These are phyloP conservation scores for Caenorhabditis angaria DNA, from an alignment of 2,888 invertebrate species.

Conservation along the genomic window DNA sequence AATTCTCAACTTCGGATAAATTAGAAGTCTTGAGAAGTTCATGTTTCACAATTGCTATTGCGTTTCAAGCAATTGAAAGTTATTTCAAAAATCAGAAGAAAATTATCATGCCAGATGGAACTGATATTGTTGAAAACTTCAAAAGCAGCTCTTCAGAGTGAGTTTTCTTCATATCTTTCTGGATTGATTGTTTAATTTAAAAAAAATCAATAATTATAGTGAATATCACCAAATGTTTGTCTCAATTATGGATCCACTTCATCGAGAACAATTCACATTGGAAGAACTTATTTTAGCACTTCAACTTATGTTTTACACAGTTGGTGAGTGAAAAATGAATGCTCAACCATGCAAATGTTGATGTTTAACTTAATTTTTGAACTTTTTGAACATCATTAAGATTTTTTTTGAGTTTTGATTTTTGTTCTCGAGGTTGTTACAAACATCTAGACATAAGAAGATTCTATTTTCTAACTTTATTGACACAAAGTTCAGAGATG, in stretches of 20 bases:
- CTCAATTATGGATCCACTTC: conserved; percentile 29
- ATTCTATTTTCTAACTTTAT: no score
- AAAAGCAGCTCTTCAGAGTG: no score
- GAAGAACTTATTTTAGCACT: conserved; percentile 31
- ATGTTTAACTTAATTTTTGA: no score
- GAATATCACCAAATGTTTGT: conserved; percentile 36
- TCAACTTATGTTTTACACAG: conserved; percentile 31
- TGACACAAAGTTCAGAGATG: no score
- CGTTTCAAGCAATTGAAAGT: conserved; percentile 39
- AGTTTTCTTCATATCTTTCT: conserved; percentile 17
- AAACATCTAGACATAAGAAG: no score
- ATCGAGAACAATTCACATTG: conserved; percentile 33
- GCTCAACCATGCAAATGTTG: no score
- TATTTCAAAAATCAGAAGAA: conserved; percentile 20
- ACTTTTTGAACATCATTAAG: no score
- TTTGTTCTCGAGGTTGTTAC: no score
- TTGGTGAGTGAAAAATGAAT: no score
- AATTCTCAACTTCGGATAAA: conserved; percentile 26
- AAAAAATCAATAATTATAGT: conserved; percentile 2
- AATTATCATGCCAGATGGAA: conserved; percentile 38
- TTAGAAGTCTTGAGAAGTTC: conserved; percentile 31
- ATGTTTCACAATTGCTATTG: conserved; percentile 29
- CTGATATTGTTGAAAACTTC: conserved; percentile 26
- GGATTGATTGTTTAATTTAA: not conserved
- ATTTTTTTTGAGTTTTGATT: no score